These are phyloP conservation scores for Uloborus plumipes DNA, from an alignment of 2,888 invertebrate species.

Conservation along the genomic window DNA sequence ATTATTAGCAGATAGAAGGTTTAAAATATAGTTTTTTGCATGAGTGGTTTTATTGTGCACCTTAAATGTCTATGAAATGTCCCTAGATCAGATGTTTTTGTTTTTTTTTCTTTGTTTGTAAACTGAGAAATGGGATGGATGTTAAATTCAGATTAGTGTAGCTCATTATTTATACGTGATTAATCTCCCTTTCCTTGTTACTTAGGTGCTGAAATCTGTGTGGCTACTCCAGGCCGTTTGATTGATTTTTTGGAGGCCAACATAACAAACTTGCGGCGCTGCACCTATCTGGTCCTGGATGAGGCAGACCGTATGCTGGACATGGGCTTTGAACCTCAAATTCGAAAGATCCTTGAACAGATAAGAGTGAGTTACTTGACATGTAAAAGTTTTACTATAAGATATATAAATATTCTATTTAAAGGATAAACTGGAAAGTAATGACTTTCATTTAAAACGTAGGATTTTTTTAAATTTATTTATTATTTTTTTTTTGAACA, in stretches of 20 bases:
- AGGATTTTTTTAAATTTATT: background rate
- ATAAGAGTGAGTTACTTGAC: slow-evolving; percentile 73
- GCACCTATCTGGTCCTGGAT: slow-evolving; percentile 93
- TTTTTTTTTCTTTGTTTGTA: too few relatives aligned
- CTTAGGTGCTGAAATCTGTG: slow-evolving; percentile 71
- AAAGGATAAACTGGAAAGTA: background rate
- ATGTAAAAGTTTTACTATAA: background rate
- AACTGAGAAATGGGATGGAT: too few relatives aligned
- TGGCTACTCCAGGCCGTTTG: slow-evolving; percentile 93
- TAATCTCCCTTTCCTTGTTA: too few relatives aligned
- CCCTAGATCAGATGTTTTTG: too few relatives aligned
- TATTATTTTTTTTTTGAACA: too few relatives aligned
- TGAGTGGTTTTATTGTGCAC: too few relatives aligned
- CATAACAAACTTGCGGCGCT: slow-evolving; percentile 85
- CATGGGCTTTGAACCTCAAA: slow-evolving; percentile 98
- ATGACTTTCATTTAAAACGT: background rate
- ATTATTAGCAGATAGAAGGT: too few relatives aligned
- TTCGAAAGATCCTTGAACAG: slow-evolving; percentile 93
- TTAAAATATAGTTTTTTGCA: too few relatives aligned
- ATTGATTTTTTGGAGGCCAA: slow-evolving; percentile 94
- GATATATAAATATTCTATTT: background rate
- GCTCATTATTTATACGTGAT: too few relatives aligned
- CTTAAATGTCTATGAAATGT: too few relatives aligned
- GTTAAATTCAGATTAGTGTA: too few relatives aligned
- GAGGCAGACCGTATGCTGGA: slow-evolving; percentile 98